These are phyloP conservation scores for Lucinisca nassula DNA, from an alignment of 2,888 invertebrate genomes.

Conservation along the genomic window DNA sequence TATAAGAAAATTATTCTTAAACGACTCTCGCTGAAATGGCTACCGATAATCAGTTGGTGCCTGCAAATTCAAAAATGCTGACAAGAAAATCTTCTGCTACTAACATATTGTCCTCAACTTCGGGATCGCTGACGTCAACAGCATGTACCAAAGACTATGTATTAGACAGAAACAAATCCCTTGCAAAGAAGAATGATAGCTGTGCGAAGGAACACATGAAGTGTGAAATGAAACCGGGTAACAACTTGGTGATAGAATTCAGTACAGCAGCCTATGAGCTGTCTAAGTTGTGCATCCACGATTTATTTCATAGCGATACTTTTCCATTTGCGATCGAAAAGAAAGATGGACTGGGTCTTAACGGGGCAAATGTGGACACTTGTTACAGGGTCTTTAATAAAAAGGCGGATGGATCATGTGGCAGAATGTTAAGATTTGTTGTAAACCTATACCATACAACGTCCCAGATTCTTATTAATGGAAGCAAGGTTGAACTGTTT, in stretches of 20 bases:
- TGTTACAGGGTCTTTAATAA: not conserved
- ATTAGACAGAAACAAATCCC: not conserved
- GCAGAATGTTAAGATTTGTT: not conserved
- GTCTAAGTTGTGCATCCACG: not conserved
- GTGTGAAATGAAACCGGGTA: not conserved
- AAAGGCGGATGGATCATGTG: not conserved
- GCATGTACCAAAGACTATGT: not conserved
- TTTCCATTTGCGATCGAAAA: not conserved
- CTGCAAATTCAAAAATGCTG: not conserved
- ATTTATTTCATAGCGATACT: not conserved
- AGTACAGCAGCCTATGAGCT: constrained; percentile 11
- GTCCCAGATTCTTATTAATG: not conserved
- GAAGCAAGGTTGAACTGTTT: not conserved
- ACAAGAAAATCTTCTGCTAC: not conserved
- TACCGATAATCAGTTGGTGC: not conserved
- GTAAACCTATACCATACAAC: constrained; percentile 1
- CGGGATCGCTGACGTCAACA: not conserved
- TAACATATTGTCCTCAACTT: not conserved
- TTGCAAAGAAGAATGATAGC: not conserved
- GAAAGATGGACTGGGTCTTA: not conserved
- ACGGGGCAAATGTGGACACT: not conserved
- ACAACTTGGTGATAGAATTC: not conserved
- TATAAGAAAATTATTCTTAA: too few relatives aligned
- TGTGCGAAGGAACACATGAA: not conserved
- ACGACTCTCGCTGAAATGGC: not conserved